Base-by-base conservation (phyloP, 2,797 vertebrate species). In the Rhynchotus rufescens region DNA sequence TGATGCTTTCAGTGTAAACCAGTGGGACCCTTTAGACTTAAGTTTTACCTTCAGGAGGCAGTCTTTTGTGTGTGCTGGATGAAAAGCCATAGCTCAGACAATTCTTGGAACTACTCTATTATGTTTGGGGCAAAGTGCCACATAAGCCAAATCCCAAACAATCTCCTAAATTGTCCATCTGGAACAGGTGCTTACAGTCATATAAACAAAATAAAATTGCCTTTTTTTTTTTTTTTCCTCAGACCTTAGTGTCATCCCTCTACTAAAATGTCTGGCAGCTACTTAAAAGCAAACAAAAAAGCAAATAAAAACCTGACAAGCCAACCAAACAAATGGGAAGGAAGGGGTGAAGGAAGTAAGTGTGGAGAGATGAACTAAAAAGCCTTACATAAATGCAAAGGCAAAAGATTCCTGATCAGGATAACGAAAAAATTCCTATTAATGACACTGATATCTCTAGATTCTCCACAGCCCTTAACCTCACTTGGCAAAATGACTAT, bases 121-220 rank as follows among this genome's bases (percentile, higher is more conserved):
- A 79, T 92, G 71, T 84, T 94, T 57, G 89, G 73, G 77, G 86
- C 84, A 89, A 90, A 89, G 54, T 87, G 64, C 82, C 80, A 93
- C 64, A 80, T 79, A 92, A 94, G 67, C 32, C 71, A 81, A 93
- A 94, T 89, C 14, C 40, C 57, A 42, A 89, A 87, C 69, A 90
- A 79, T 69, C n/a, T 15, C 52, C 36, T 79, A 88, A 94, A 91
- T 87, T 95, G 65, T 81, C 88, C 88, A 90, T 81, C 88, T 94
- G 90, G 84, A 95, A 85, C 84, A 94, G 80, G 88, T 90, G 64
- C 81, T 92, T 92, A 61, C 34, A 86, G 56, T 81, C 80, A 90
- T 85, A 78, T 79, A 94, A 94, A 92, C 74, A 92, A 94, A 93
- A 75, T 62, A 73, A 83, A 92, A 56, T 36, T 44, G 23, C 2